Evolutionary conservation across 2,113 vertebrate genomes (phyloP), one percentile per base, ranked within the genome.

Genomic region (Petromus typicus): DNA sequence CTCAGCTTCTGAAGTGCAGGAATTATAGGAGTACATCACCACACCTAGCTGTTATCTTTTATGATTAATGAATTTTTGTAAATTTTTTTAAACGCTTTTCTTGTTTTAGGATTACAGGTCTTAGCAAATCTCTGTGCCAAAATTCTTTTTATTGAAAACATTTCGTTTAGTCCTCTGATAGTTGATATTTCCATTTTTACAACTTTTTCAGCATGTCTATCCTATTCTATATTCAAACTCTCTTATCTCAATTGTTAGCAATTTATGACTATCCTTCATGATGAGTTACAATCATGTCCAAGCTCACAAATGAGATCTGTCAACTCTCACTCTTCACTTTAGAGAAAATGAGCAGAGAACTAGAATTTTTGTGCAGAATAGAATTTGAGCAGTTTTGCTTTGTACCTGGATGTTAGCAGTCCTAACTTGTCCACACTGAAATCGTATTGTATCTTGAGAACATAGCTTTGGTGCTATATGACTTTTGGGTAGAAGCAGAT

Each of bases 211-310:
- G 18, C 51, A 88, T 95, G 0, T 87, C 91, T 18, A 82, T 63
- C 43, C 4, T 57, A 4, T 17, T 94, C 57, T 59, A 76, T 90
- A 79, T 12, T 23, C 63, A 48, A 6, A 84, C 10, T 7, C 61
- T 93, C n/a, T 92, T 93, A 75, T 10, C 80, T 87, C 18, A 37
- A 4, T 63, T 87, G 73, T 32, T 79, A 67, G 1, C 34, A 71
- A 59, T 84, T 56, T 14, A 54, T 93, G 20, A 66, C 75, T 87
- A 87, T 83, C 16, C 93, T 85, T 78, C 56, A 82, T 76, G n/a
- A 12, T 75, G 67, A 91, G n/a, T 69, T 22, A 37, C 67, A 83
- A 37, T 63, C 37, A 80, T 22, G 59, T 32, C 23, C 23, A 79
- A 40, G 3, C 63, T 18, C 66, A 16, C 76, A 12, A 0, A 18